Evolutionary conservation across 2,888 invertebrate species (phyloP), one percentile per base, ranked within the genome.

Genomic region (Galerucella calmariensis): DNA sequence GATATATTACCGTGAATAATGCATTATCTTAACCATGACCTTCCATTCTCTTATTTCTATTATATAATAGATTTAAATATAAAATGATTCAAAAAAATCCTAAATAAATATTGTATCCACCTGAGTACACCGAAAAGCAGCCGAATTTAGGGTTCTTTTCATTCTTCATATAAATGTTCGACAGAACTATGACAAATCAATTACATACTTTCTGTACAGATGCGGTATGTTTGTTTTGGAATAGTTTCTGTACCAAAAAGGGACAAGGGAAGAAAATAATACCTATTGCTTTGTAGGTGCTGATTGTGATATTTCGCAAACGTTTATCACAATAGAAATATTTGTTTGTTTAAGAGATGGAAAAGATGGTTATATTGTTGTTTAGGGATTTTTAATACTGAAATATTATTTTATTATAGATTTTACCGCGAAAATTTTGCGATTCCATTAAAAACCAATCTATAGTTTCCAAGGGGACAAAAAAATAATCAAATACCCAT

Each of bases 181-280:
- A 80, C 79, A 75, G 75, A 77, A 78, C 81, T 82, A 80, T 82
- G 82, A 82, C 82, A 82, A 82, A 82, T 82, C 82, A 82, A 82
- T 82, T 81, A 80, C 78, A 80, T 77, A 75, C 63, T 79, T 81
- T 78, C 75, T 72, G 76, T 78, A 79, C 79, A 81, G 78, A 79
- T 79, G 80, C 67, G 75, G 78, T 75, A 72, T 82, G 80, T 82
- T 82, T 82, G 77, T 78, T 81, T 79, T 80, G 79, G 63, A 74
- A 69, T 69, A 56, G 61, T 66, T 74, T 76, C 69, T 72, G 65
- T 72, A 51, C 51, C 48, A 46, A 27, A 56, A 56, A 20, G 56
- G 56, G 16, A 56, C 16, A 56, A 56, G 56, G 20, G 16, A 56
- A 56, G 56, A 56, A 20, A 56, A 56, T 56, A 56, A 56, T 56